Percentiles rank a stretch among this genome's conserved stretches.
Conservation (phyloP, 2,113 vertebrate genomes). For the Anthoscopus minutus region DNA sequence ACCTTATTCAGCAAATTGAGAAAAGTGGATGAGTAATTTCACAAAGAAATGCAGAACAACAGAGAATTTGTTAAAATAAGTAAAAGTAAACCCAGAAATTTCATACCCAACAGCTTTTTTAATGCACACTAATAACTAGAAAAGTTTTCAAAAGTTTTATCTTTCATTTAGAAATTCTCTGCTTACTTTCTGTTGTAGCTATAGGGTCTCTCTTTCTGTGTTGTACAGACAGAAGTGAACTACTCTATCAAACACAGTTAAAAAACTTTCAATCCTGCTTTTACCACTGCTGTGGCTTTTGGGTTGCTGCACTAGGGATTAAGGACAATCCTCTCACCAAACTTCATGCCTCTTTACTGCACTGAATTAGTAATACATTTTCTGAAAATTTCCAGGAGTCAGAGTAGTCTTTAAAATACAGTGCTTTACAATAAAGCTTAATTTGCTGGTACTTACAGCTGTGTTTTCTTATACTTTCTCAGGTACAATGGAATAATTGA, state of each 20-base stretch:
- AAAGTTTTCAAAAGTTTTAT: not conserved
- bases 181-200: not conserved
- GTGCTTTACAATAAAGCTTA: constrained; percentile 12
- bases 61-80: not conserved
- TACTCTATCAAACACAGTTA: not conserved
- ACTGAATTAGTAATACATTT: constrained; percentile 9
- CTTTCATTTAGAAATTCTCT: not conserved
- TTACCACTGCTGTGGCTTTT: not conserved
- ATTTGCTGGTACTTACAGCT: not conserved
- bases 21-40: not conserved
- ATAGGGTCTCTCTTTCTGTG: not conserved
- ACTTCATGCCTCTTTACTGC: not conserved
- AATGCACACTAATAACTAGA: not conserved
- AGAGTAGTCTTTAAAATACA: constrained; percentile 24
- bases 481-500: not conserved
- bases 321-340: constrained; percentile 5
- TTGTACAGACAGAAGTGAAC: not conserved
- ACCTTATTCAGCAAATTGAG: not conserved
- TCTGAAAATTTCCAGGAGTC: not conserved
- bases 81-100: not conserved
- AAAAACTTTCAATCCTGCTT: not conserved
- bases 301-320: not conserved
- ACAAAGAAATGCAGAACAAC: not conserved
- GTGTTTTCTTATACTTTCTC: not conserved
- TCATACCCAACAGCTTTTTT: not conserved